Evolutionary conservation across 2,797 vertebrate species (phyloP), one percentile per base, ranked within the genome.

Genomic region (Notamacropus eugenii): DNA sequence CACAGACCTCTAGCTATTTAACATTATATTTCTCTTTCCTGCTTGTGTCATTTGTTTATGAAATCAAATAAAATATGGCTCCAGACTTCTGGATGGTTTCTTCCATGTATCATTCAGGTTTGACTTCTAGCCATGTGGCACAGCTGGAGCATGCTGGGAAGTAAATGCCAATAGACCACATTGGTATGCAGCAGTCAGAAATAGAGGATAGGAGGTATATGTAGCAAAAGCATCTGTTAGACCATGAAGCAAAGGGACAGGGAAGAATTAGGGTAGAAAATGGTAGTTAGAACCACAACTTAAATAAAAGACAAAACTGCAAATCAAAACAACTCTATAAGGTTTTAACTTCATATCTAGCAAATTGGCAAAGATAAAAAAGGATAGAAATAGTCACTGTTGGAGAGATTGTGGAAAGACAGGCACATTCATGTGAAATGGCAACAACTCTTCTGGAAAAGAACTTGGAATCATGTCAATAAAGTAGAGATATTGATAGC

Each of bases 201-300:
- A 92, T 91, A 56, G n/a, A 50, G 54, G n/a, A 34, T 31, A 10
- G 58, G 91, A 52, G 57, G 5, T 27, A 29, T 67, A n/a, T 67
- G 55, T 27, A 95, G 50, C 3, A 29, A 82, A 93, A 22, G 10
- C 93, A 91, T 96, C 96, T 93, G 74, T n/a, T 24, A 1, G 67
- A 57, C 93, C 57, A 16, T 4, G 92, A 94, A 67, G 91, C 0
- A 12, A 54, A 93, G 57, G 58, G 27, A 96, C 19, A 40, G 5
- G 67, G 19, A 82, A 46, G 67, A 82, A 82, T 82, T 82, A 82
- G 67, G n/a, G 67, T 82, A 14, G 8, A 40, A 46, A 46, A 82
- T 8, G n/a, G 67, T 40, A 82, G n/a, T 82, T 74, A 74, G 62
- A 74, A n/a, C 14, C 62, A 74, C 62, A n/a, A 74, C 40, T 46